Conservation (phyloP, 2,797 vertebrate genomes). For the Megalops cyprinoides region DNA sequence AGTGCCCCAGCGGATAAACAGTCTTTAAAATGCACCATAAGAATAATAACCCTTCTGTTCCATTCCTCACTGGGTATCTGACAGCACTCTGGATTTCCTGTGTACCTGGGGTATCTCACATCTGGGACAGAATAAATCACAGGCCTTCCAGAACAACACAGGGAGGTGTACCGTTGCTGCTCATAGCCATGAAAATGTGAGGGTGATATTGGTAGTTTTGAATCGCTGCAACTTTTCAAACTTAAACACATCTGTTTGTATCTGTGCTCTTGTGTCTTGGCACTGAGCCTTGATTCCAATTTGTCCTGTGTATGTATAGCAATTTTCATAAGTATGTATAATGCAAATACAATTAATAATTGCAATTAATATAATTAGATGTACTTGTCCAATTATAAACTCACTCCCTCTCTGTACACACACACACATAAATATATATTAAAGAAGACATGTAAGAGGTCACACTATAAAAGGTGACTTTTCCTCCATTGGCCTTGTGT, state of each 20-base stretch:
- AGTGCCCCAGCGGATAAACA: conserved; percentile 64
- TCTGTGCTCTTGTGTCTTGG: too few species aligned
- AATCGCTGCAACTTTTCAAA: not conserved
- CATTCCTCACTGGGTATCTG: conserved; percentile 69
- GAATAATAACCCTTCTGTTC: conserved; percentile 67
- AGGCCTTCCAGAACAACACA: conserved; percentile 46
- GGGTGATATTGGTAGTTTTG: not conserved
- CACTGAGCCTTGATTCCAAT: too few species aligned
- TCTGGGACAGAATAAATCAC: conserved; percentile 65
- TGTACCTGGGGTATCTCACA: conserved; percentile 67
- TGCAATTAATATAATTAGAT: too few species aligned
- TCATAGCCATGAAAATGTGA: not conserved
- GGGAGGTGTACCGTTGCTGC: not conserved
- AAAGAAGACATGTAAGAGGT: too few species aligned
- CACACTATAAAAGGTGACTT: too few species aligned
- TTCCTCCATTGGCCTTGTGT: too few species aligned
- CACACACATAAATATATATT: too few species aligned
- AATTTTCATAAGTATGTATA: too few species aligned
- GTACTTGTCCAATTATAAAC: too few species aligned
- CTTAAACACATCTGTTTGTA: too few species aligned
- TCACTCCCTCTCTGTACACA: conserved; percentile 1
- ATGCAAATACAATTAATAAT: too few species aligned
- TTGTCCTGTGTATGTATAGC: too few species aligned
- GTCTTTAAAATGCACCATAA: conserved; percentile 62
- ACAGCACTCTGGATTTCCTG: conserved; percentile 63